A percentile compares a stretch with the other conserved stretches of the same genome.
These are phyloP conservation scores for Ypsolopha scabrella DNA, from an alignment of 2,888 invertebrate genomes.

Conservation along the genomic window DNA sequence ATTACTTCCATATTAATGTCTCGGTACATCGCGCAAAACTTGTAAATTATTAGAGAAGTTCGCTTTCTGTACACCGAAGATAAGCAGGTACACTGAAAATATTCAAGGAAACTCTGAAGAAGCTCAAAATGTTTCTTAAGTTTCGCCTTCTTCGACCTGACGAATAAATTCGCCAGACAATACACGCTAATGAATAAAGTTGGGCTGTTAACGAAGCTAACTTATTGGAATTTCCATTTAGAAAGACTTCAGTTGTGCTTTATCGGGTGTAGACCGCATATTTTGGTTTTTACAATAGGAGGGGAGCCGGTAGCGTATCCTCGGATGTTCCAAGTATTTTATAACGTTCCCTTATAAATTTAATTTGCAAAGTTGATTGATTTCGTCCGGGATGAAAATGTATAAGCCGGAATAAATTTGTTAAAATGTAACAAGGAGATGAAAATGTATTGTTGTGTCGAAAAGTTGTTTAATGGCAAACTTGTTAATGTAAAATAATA, in stretches of 20 bases:
- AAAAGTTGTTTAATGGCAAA: no score
- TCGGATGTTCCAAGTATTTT: background rate
- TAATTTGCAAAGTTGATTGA: background rate
- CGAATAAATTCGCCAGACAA: constrained; percentile 61
- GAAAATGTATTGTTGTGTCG: no score
- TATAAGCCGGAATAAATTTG: no score
- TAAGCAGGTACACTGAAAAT: constrained; percentile 53
- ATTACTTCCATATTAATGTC: constrained; percentile 2
- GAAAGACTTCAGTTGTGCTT: constrained; percentile 34
- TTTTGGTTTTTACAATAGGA: constrained; percentile 20
- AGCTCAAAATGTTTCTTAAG: constrained; percentile 33
- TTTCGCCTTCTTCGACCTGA: constrained; percentile 47
- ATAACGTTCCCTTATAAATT: background rate
- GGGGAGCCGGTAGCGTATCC: constrained; percentile 4
- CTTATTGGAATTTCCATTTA: constrained; percentile 50
- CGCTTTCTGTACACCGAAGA: constrained; percentile 36
- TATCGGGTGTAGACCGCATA: constrained; percentile 37
- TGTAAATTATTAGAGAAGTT: constrained; percentile 4
- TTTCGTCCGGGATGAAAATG: background rate
- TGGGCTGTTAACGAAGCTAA: constrained; percentile 60
- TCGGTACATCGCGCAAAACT: background rate
- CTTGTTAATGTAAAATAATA: no score
- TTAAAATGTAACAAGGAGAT: no score
- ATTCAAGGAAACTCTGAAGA: constrained; percentile 31
- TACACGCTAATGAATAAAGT: constrained; percentile 67